Percentiles rank a stretch among this genome's conserved stretches.
Evolutionary conservation across 2,888 invertebrate species (phyloP).

Genomic region (Chaetogeoica ovagalla): DNA sequence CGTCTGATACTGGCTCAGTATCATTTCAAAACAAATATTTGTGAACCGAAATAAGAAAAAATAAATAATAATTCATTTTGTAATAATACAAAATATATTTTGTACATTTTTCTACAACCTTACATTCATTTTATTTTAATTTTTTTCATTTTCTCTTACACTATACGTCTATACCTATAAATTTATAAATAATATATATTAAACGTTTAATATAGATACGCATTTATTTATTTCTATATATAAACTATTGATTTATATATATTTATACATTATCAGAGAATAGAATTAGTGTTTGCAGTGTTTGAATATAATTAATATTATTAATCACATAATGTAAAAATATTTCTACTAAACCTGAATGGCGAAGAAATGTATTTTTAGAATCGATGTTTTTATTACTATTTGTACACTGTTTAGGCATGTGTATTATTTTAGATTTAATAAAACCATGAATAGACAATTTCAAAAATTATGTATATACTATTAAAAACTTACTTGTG

Average conservation of each 20-base stretch:
- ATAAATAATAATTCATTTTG: slow-evolving; percentile 9
- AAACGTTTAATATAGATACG: slow-evolving; percentile 5
- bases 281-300: slow-evolving; percentile 8
- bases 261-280: slow-evolving; percentile 14
- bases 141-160: neutral
- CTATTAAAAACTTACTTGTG: slow-evolving; percentile 31
- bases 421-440: slow-evolving; percentile 26
- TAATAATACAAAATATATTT: slow-evolving; percentile 3
- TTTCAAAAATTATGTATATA: slow-evolving; percentile 34
- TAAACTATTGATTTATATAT: slow-evolving; percentile 1
- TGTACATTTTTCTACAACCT: neutral
- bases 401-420: slow-evolving; percentile 28
- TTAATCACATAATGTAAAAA: slow-evolving; percentile 20
- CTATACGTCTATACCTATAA: slow-evolving; percentile 2
- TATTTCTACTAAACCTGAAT: slow-evolving; percentile 23
- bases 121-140: neutral
- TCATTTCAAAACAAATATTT: slow-evolving; percentile 31
- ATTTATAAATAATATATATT: slow-evolving; percentile 10
- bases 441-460: slow-evolving; percentile 22
- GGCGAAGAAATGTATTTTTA: slow-evolving; percentile 27
- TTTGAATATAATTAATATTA: slow-evolving; percentile 12
- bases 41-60: slow-evolving; percentile 19
- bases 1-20: slow-evolving; percentile 17
- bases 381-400: slow-evolving; percentile 23
- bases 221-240: slow-evolving; percentile 7